phyloP scores from a whole-genome alignment of 2,888 invertebrate genomes.

The Plutella xylostella region DNA sequence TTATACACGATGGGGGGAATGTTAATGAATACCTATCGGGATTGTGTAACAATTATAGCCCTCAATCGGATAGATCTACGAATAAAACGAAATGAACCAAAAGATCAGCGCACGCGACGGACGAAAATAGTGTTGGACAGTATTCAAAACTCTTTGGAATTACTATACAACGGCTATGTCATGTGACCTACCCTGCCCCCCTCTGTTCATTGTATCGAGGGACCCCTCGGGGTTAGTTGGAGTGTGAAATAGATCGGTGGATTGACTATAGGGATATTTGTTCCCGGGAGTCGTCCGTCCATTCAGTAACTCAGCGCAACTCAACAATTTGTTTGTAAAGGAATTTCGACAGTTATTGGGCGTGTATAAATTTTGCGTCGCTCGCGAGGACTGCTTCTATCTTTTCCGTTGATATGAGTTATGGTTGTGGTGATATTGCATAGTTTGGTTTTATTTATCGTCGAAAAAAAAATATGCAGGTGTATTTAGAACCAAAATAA shows the following conservation, averaged over 20 bases:
- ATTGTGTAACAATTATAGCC: constrained; percentile 6
- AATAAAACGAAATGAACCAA: constrained; percentile 43
- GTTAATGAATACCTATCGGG: background rate
- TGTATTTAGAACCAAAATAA: too few relatives aligned
- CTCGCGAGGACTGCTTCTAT: background rate
- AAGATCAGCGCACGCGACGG: constrained; percentile 47
- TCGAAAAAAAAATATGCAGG: constrained; percentile 15
- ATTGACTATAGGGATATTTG: too few relatives aligned
- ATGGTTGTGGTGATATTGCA: constrained; percentile 4
- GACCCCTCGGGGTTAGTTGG: too few relatives aligned
- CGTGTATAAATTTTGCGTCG: constrained; percentile 34
- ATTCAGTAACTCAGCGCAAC: constrained; percentile 64
- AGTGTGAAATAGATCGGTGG: too few relatives aligned
- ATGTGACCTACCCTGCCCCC: too few relatives aligned
- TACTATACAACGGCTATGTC: too few relatives aligned
- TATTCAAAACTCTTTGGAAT: constrained; percentile 68
- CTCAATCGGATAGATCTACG: constrained; percentile 8
- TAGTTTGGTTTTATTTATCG: background rate
- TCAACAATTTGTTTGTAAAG: constrained; percentile 46
- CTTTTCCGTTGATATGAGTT: constrained; percentile 5
- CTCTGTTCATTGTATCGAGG: too few relatives aligned
- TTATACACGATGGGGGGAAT: too few relatives aligned
- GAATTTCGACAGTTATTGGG: constrained; percentile 54
- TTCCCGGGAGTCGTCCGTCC: constrained; percentile 36
- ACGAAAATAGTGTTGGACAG: constrained; percentile 66